Conservation (phyloP, 2,797 vertebrate species). For the Manis crassicaudata region DNA sequence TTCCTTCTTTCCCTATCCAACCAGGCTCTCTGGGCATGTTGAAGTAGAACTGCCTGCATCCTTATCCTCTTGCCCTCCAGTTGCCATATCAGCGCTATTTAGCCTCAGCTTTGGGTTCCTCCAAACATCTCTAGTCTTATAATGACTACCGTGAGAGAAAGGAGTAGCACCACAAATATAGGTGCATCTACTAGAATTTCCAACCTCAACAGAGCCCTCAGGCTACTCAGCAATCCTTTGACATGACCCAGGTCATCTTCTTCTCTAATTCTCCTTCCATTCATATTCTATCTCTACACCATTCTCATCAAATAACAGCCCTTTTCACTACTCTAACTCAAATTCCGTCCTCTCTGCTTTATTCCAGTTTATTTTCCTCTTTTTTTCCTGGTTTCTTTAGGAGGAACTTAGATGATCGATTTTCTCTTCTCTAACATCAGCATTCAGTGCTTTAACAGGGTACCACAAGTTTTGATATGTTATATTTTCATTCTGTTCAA, state of each 20-base stretch:
- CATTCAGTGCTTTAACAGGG: not conserved
- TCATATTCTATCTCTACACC: not conserved
- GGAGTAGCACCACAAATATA: not conserved
- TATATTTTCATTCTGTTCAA: slow-evolving; percentile 17
- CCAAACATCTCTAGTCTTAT: not conserved
- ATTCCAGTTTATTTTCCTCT: not conserved
- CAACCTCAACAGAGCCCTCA: not conserved
- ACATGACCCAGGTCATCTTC: not conserved
- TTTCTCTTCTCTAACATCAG: slow-evolving; percentile 5
- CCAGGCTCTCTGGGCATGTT: not conserved
- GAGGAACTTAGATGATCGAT: not conserved
- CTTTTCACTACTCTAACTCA: not conserved
- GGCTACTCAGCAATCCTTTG: not conserved
- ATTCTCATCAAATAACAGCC: not conserved
- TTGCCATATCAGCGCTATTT: not conserved
- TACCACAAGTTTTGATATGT: not conserved
- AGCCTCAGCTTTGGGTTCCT: not conserved
- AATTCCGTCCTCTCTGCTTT: not conserved
- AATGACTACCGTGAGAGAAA: not conserved
- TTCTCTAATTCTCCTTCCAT: not conserved
- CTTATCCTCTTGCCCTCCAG: not conserved
- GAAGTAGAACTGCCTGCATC: not conserved
- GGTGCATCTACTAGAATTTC: not conserved
- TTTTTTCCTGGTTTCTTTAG: not conserved
- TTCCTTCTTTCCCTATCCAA: not conserved